Evolutionary conservation across 2,888 invertebrate genomes (phyloP), one percentile per base, ranked within the genome.

Genomic region (Heliconius hortense): DNA sequence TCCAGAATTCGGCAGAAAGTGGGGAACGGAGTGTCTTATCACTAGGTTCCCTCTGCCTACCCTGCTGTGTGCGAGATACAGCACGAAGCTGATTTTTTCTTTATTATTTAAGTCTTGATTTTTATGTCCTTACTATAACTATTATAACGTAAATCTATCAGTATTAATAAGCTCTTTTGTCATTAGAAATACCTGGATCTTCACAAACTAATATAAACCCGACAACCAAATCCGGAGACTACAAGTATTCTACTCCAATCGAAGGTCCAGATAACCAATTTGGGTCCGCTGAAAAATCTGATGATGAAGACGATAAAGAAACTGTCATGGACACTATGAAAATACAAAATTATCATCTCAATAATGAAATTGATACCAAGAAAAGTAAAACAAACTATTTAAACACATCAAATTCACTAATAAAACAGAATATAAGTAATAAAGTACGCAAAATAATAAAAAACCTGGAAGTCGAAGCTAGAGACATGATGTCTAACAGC

Each of bases 131-230:
- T 48, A 43, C 15, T 15, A 43, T 48, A 18, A 48, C 4, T 18
- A 5, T 48, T 18, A 18, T 48, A 48, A 8, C 21, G 7, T 7
- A 8, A 48, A 48, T 48, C 18, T 7, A 18, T 48, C 7, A 7
- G 7, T 5, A 21, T 48, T 18, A 48, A 48, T 21, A 21, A 48
- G 48, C 21, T 48, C 15, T 68, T 67, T n/a, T 82, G 82, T 43
- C 1, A 77, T 76, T 94, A 97, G 97, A 97, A 92, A 97, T 97
- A 82, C 96, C 96, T n/a, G 96, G 96, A 53, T 96, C 96, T 13
- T 76, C 96, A 62, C 88, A 94, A 77, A 94, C 91, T 82, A 95
- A 94, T 82, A 94, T 94, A 69, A 92, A 94, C 81, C 94, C 95
- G 59, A 88, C 90, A 70, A 87, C 87, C 74, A 92, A 89, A 70